Percentiles rank a stretch among this genome's conserved stretches.
phyloP scores from a whole-genome alignment of 2,888 invertebrate species.

The Lamellibrachia columna region DNA sequence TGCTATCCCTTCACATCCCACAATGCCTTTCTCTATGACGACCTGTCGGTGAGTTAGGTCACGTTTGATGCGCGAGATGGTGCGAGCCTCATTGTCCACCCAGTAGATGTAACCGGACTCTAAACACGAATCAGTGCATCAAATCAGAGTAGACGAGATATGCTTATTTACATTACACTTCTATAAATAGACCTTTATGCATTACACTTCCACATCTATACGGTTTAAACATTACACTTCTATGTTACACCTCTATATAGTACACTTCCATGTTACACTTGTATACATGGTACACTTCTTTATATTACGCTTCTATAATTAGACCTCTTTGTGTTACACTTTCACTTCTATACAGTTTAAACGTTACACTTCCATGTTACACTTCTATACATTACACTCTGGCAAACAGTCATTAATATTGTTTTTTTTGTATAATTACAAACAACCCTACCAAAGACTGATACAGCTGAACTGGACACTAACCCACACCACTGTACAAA shows the following conservation, averaged over 20 bases:
- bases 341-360: not conserved
- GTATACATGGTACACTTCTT: not conserved
- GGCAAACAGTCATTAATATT: not conserved
- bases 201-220: no score
- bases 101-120: constrained; percentile 77
- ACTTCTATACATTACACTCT: not conserved
- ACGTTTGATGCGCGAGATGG: constrained; percentile 79
- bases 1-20: constrained; percentile 73
- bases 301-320: not conserved
- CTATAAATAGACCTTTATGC: no score
- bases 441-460: no score
- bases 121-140: not conserved
- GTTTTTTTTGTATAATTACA: no score
- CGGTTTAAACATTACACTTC: no score
- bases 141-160: not conserved
- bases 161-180: not conserved
- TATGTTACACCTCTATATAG: not conserved
- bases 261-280: not conserved
- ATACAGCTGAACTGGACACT: not conserved
- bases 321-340: not conserved
- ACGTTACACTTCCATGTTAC: not conserved
- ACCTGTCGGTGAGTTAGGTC: constrained; percentile 79
- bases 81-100: constrained; percentile 82
- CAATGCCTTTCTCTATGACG: constrained; percentile 72
- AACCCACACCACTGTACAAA: constrained; percentile 2